Percentiles rank a stretch among this genome's conserved stretches.
Evolutionary conservation across 2,113 vertebrate genomes (phyloP).

Genomic region (Trematocara stigmaticum): DNA sequence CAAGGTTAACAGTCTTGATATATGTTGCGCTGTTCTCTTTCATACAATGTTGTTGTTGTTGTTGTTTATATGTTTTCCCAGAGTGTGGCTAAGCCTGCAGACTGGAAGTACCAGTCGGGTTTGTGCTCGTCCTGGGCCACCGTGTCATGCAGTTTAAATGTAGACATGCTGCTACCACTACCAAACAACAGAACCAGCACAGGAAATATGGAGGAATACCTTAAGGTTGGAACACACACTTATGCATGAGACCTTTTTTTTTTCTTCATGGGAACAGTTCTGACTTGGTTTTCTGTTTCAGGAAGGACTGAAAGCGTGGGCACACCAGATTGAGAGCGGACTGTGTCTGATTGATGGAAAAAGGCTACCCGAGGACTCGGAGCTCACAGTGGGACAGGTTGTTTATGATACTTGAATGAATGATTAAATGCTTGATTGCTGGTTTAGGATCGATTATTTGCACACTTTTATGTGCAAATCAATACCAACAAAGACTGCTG

Average conservation of each 20-base stretch:
- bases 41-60: background rate
- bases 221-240: conserved; percentile 71
- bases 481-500: background rate
- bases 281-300: conserved; percentile 54
- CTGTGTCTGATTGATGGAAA: conserved; percentile 85
- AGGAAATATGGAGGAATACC: conserved; percentile 73
- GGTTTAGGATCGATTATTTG: background rate
- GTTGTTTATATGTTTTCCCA: conserved; percentile 29
- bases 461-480: background rate
- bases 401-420: background rate
- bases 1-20: background rate
- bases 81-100: conserved; percentile 88
- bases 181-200: conserved; percentile 54
- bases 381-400: conserved; percentile 83
- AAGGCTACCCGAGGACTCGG: conserved; percentile 75
- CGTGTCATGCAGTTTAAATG: conserved; percentile 79
- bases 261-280: background rate
- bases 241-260: background rate
- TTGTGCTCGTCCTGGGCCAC: conserved; percentile 80
- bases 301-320: conserved; percentile 84
- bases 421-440: background rate
- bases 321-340: conserved; percentile 79
- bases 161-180: conserved; percentile 83
- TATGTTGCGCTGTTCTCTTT: background rate
- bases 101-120: conserved; percentile 89